phyloP scores from a whole-genome alignment of 2,888 invertebrate genomes.

The Caenorhabditis sp. region DNA sequence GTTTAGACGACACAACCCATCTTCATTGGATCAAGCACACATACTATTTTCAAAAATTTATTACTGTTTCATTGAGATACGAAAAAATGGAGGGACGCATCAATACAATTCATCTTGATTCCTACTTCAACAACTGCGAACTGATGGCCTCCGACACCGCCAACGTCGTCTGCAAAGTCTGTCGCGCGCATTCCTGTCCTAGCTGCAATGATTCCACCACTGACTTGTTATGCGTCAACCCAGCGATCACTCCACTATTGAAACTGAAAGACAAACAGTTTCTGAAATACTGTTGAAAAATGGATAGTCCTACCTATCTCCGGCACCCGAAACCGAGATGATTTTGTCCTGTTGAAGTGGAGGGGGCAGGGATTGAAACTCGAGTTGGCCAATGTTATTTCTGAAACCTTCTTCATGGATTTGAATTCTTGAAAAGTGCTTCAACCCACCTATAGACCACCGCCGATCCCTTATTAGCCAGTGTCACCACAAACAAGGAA shows the following conservation, averaged over 20 bases:
- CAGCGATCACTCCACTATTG: conserved; percentile 70
- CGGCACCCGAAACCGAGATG: conserved; percentile 81
- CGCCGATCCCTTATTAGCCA: conserved; percentile 67
- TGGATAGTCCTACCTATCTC: conserved; percentile 70
- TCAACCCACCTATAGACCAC: conserved; percentile 63
- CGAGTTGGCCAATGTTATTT: conserved; percentile 37
- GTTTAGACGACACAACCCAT: no score
- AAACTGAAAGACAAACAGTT: conserved; percentile 52
- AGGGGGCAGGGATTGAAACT: conserved; percentile 34
- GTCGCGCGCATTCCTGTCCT: conserved; percentile 64
- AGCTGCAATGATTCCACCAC: conserved; percentile 52
- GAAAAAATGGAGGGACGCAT: no score
- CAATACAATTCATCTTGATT: no score
- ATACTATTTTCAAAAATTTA: no score
- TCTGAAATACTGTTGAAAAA: neutral
- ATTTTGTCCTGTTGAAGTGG: conserved; percentile 61
- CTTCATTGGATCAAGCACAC: no score
- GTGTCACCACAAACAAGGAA: conserved; percentile 66
- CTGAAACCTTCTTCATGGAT: conserved; percentile 19
- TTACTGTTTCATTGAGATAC: no score
- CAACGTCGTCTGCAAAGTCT: conserved; percentile 53
- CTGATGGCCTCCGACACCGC: conserved; percentile 56
- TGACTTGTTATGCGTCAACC: conserved; percentile 59
- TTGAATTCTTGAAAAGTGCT: no score
- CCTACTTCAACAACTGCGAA: conserved; percentile 15